Evolutionary conservation across 2,888 invertebrate genomes (phyloP), one percentile per base, ranked within the genome.

Genomic region (Agrilus mali): DNA sequence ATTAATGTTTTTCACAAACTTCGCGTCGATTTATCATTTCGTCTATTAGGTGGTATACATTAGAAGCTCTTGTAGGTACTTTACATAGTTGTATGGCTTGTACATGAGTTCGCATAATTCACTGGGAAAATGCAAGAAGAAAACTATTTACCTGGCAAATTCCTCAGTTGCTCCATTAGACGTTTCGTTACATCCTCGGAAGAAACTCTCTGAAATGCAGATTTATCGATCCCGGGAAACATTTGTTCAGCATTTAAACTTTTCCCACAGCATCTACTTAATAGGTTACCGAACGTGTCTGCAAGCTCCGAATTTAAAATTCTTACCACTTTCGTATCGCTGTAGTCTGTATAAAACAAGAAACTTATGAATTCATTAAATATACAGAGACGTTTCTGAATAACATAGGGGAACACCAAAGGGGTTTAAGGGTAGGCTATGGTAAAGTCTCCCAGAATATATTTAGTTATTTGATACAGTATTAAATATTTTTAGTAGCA

Each of bases 211-310:
- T 63, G 59, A 54, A 74, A 73, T 49, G 73, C 70, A n/a, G 60
- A 61, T 17, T 63, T 60, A 54, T 74, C 56, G 52, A 72, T 59
- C 32, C 69, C 53, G 1, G 92, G 89, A 66, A 85, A 82, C 58
- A 78, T 73, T 58, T 78, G 80, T 8, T 71, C 65, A n/a, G 84
- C 82, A 75, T 96, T 96, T 42, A 96, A 69, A 4, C 79, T 69
- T 47, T 69, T 70, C 14, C 86, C 85, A 50, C 82, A 80, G 58
- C 85, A 86, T 14, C 96, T 78, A 43, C 78, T 83, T 46, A 89
- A 71, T 41, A 97, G 73, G 73, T 97, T 97, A 17, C 95, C 96
- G 14, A 95, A 66, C 0, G 87, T 89, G 64, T 95, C 88, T 3
- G 92, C 94, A 44, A 97, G 69, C 63, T 96, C 94, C 0, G 86